Conservation (phyloP, 2,113 vertebrate species). For the Xiphorhynchus elegans region DNA sequence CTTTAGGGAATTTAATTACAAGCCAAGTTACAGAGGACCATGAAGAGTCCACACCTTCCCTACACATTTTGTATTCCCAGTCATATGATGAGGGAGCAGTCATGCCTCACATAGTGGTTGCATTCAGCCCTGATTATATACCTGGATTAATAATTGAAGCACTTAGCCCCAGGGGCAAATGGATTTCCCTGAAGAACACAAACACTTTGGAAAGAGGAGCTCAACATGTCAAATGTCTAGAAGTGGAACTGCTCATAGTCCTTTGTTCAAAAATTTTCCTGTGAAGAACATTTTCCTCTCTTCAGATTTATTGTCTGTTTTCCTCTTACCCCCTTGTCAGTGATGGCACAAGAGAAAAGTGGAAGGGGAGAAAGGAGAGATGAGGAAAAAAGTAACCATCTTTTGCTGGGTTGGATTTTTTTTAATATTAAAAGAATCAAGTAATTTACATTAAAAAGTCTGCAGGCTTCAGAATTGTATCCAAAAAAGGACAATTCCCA, state of each 20-base stretch:
- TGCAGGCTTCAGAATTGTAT: not conserved
- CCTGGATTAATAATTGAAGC: not conserved
- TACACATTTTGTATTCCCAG: not conserved
- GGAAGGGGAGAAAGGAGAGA: not conserved
- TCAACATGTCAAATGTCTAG: not conserved
- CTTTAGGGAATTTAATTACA: not conserved
- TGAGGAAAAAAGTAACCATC: not conserved
- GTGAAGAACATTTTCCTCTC: not conserved
- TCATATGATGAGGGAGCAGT: not conserved
- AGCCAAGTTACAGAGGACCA: not conserved
- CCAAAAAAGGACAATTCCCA: not conserved
- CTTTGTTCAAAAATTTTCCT: not conserved
- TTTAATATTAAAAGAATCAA: not conserved
- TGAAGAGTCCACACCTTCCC: not conserved
- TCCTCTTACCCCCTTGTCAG: not conserved
- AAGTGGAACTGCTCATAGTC: not conserved
- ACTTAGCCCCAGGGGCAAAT: not conserved
- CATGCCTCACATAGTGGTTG: not conserved
- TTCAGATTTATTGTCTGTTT: not conserved
- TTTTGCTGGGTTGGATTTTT: not conserved
- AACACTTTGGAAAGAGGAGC: not conserved
- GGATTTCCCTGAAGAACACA: not conserved
- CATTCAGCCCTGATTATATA: not conserved
- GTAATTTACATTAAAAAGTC: not conserved
- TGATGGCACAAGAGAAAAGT: not conserved